phyloP scores from a whole-genome alignment of 2,797 vertebrate species.

The Syngnathus rostellatus region DNA sequence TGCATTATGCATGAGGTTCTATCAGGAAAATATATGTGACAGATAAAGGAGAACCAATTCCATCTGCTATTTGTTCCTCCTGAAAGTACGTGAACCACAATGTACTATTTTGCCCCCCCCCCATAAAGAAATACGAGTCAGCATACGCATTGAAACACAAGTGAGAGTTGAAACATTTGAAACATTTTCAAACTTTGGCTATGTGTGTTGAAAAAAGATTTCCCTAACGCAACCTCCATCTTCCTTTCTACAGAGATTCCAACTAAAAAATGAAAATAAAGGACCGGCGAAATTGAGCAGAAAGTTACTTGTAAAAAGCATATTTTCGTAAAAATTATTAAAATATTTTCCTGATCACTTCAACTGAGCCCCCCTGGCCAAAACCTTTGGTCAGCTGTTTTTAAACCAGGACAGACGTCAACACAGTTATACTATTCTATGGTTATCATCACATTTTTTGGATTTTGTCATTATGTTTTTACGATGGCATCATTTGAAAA shows the following conservation, averaged over 20 bases:
- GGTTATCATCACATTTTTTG: too few species aligned
- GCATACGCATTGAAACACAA: background rate
- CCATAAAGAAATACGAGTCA: background rate
- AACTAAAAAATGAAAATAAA: background rate
- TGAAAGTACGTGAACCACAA: background rate
- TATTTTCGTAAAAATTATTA: too few species aligned
- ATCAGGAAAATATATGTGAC: background rate
- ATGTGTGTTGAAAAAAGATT: background rate
- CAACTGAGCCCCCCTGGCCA: too few species aligned
- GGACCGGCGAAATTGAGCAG: background rate
- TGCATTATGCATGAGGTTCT: conserved; percentile 1
- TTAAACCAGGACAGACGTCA: too few species aligned
- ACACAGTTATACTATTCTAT: too few species aligned
- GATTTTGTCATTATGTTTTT: too few species aligned
- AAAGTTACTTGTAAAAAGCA: background rate
- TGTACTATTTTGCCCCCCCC: background rate
- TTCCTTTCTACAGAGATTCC: background rate
- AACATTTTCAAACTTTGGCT: background rate
- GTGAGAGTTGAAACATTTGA: background rate
- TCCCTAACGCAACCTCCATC: too few species aligned
- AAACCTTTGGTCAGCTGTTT: too few species aligned
- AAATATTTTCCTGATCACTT: too few species aligned
- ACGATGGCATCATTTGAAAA: too few species aligned
- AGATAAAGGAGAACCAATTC: background rate
- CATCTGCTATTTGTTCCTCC: conserved; percentile 1